Evolutionary conservation across 2,797 vertebrate genomes (phyloP).

Genomic region (Bovichtus diacanthus): DNA sequence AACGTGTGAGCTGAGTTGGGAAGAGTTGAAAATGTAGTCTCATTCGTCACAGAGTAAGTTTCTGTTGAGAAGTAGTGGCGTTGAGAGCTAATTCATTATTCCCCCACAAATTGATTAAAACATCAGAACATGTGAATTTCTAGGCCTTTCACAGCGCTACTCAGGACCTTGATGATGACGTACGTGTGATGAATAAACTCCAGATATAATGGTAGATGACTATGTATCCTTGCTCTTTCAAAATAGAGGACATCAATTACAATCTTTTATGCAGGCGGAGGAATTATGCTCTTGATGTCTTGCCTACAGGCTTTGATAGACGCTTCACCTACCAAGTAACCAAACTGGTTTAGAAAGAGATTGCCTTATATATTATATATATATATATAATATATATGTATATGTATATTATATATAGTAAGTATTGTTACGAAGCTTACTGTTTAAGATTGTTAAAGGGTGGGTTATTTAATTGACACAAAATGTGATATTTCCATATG

Average conservation of each 20-base stretch:
- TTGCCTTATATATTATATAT: too few species aligned
- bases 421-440: neutral
- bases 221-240: neutral
- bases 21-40: constrained; percentile 21
- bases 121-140: neutral
- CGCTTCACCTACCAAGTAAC: neutral
- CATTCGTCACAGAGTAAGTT: neutral
- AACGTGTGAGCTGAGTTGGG: constrained; percentile 17
- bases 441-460: neutral
- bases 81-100: constrained; percentile 13
- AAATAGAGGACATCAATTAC: neutral
- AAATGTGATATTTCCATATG: too few species aligned
- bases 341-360: neutral
- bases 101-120: constrained; percentile 14
- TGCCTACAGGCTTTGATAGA: constrained; percentile 1
- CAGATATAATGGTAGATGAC: neutral
- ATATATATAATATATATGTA: too few species aligned
- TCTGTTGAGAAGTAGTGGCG: neutral
- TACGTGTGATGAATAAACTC: neutral
- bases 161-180: neutral
- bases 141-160: neutral
- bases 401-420: too few species aligned
- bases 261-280: neutral
- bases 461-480: neutral
- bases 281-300: neutral